Percentiles rank a stretch among this genome's conserved stretches.
These are phyloP conservation scores for Colletes gigas DNA, from an alignment of 1,140 invertebrate species.

Conservation along the genomic window DNA sequence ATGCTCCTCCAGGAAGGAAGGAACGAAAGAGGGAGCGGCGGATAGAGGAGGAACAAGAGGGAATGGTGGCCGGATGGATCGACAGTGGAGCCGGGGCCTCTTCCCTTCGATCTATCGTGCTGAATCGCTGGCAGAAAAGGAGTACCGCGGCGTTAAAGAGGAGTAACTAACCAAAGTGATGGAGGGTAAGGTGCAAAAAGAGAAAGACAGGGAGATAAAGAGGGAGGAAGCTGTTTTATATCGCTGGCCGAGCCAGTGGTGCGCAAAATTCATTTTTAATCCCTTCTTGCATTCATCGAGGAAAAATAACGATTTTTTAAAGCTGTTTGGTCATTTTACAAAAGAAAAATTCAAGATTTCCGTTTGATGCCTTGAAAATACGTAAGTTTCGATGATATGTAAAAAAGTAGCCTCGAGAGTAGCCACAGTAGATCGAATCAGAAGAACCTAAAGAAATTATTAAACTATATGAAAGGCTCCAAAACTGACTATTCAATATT, in stretches of 20 bases:
- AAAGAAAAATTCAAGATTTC: no score
- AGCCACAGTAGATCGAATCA: no score
- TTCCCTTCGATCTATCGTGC: conserved; percentile 56
- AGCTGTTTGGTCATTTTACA: no score
- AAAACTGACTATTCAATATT: no score
- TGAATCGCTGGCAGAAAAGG: conserved; percentile 49
- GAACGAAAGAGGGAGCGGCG: conserved; percentile 18
- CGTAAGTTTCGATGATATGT: no score
- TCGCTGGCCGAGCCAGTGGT: conserved; percentile 1
- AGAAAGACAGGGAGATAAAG: conserved; percentile 11
- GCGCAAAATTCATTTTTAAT: conserved; percentile 12
- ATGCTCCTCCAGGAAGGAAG: conserved; percentile 8
- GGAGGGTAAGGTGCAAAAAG: neutral
- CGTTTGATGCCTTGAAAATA: no score
- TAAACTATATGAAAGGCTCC: no score
- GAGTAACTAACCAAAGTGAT: conserved; percentile 47
- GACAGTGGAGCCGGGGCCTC: conserved; percentile 20
- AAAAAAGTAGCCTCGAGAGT: no score
- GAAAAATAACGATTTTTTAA: no score
- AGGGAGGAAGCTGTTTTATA: neutral
- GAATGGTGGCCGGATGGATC: conserved; percentile 19
- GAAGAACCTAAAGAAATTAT: no score
- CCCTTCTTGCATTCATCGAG: no score
- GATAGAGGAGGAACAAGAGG: conserved; percentile 5
- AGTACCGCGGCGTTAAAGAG: conserved; percentile 58